Conservation (phyloP, 2,888 invertebrate genomes). For the Horisme vitalbata region DNA sequence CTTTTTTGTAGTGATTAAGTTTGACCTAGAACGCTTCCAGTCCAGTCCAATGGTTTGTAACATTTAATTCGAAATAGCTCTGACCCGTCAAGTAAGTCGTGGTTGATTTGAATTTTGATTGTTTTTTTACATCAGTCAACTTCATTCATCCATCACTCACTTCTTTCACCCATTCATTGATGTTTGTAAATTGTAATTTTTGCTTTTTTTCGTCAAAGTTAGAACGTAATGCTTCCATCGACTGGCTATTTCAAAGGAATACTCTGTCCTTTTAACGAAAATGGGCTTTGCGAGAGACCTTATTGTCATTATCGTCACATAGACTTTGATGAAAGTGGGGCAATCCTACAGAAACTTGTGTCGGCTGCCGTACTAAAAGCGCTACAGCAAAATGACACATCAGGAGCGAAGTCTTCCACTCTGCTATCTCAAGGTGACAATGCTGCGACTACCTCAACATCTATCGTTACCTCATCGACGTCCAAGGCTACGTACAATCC, state of each 20-base stretch:
- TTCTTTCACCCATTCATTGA: constrained; percentile 17
- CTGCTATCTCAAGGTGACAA: constrained; percentile 29
- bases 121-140: too few relatives aligned
- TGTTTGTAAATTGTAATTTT: constrained; percentile 29
- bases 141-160: constrained; percentile 14
- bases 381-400: constrained; percentile 73
- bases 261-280: constrained; percentile 92
- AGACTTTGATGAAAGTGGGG: constrained; percentile 85
- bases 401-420: constrained; percentile 41
- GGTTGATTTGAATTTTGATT: too few relatives aligned
- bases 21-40: too few relatives aligned
- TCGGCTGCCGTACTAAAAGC: constrained; percentile 85
- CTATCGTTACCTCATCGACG: constrained; percentile 55
- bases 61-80: too few relatives aligned
- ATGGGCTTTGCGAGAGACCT: constrained; percentile 91
- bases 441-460: constrained; percentile 35
- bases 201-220: constrained; percentile 8
- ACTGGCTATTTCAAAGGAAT: constrained; percentile 94
- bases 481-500: constrained; percentile 83
- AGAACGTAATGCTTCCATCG: constrained; percentile 90
- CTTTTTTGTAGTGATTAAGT: too few relatives aligned
- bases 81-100: too few relatives aligned
- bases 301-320: constrained; percentile 96
- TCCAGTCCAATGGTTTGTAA: too few relatives aligned
- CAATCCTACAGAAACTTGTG: constrained; percentile 82